phyloP scores from a whole-genome alignment of 2,888 invertebrate species.

The Agrotis clavis region DNA sequence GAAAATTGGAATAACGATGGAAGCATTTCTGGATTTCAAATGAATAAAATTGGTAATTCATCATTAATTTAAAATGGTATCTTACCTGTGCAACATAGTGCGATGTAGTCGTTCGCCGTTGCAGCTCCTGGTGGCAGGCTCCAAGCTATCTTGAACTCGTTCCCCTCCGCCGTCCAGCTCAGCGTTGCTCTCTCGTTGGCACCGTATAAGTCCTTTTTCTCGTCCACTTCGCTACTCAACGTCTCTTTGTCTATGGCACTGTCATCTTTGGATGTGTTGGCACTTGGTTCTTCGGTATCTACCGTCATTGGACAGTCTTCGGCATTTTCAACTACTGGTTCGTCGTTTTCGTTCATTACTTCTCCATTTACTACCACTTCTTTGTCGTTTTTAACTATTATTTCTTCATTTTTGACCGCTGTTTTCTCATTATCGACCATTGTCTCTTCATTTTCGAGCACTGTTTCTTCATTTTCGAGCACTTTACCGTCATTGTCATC shows the following conservation, averaged over 20 bases:
- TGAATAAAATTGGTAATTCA: neutral
- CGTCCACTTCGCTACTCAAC: slow-evolving; percentile 66
- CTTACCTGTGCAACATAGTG: slow-evolving; percentile 91
- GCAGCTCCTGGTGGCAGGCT: slow-evolving; percentile 82
- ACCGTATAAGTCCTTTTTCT: slow-evolving; percentile 60
- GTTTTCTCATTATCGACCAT: slow-evolving; percentile 45
- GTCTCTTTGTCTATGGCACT: slow-evolving; percentile 77
- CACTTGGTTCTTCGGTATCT: slow-evolving; percentile 74
- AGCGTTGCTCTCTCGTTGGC: slow-evolving; percentile 68
- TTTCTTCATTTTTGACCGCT: slow-evolving; percentile 49
- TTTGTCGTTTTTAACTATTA: slow-evolving; percentile 42
- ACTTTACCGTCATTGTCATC: slow-evolving; percentile 65
- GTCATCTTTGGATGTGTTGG: slow-evolving; percentile 76
- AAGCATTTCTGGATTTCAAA: neutral
- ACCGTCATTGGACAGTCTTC: slow-evolving; percentile 51
- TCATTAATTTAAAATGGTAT: slow-evolving; percentile 23
- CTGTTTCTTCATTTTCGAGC: slow-evolving; percentile 41
- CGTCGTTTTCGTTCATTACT: neutral
- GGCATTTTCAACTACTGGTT: slow-evolving; percentile 46
- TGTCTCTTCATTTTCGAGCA: slow-evolving; percentile 15
- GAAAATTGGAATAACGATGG: neutral
- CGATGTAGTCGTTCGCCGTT: slow-evolving; percentile 88
- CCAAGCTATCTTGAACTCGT: slow-evolving; percentile 86
- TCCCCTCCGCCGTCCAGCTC: slow-evolving; percentile 85
- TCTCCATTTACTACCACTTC: slow-evolving; percentile 19